Conservation (phyloP, 2,113 vertebrate genomes). For the Rhinolophus sinicus region DNA sequence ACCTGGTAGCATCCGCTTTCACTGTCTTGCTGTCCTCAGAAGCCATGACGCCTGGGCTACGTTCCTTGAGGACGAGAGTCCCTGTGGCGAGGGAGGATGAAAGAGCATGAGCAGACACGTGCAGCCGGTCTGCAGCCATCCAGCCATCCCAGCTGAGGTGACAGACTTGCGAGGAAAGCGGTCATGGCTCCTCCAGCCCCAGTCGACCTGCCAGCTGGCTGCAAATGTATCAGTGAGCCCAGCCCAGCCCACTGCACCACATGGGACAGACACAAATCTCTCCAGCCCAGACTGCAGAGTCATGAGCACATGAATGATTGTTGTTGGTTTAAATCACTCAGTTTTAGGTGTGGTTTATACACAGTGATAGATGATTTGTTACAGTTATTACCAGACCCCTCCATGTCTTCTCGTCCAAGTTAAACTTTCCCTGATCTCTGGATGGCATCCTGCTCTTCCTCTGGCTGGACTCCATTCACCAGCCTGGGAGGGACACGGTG, state of each 20-base stretch:
- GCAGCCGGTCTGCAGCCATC: neutral
- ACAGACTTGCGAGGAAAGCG: neutral
- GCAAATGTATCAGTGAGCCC: neutral
- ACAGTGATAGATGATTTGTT: neutral
- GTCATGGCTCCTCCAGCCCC: neutral
- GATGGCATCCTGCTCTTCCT: neutral
- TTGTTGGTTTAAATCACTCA: constrained; percentile 42
- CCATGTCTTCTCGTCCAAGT: constrained; percentile 27
- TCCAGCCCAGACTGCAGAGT: neutral
- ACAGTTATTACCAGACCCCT: neutral
- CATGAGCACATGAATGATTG: constrained; percentile 10
- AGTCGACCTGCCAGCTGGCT: neutral
- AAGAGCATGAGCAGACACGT: rapidly evolving
- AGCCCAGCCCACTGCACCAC: neutral
- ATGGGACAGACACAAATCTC: neutral
- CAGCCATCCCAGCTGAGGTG: neutral
- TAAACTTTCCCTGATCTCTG: constrained; percentile 1
- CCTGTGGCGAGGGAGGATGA: neutral
- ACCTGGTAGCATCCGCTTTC: too few species aligned
- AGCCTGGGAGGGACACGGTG: neutral
- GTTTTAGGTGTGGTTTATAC: constrained; percentile 43
- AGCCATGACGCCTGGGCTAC: neutral
- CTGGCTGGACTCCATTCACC: neutral
- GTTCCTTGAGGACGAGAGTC: neutral
- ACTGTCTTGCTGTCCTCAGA: neutral